Base-by-base conservation (phyloP, 2,888 invertebrate genomes). In the Pycnomerus fuliginosus region DNA sequence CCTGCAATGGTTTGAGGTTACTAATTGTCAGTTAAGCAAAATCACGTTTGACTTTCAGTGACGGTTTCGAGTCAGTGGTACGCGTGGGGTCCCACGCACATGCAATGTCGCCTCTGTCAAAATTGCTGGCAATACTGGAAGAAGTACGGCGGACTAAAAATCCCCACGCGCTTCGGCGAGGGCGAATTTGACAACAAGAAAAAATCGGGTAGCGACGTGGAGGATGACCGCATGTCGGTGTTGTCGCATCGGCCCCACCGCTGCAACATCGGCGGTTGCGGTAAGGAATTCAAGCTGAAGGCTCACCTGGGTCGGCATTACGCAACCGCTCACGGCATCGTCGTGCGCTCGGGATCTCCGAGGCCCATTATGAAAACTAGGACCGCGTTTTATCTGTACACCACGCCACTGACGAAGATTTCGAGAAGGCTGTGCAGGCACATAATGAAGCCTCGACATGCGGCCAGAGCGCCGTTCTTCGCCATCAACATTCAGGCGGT, bases 91-190 rank as follows among this genome's bases (percentile, higher is more conserved):
- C 93, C 93, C 35, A 82, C 90, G 52, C 90, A 94, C 71, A 83
- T 91, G 80, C 90, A 92, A 69, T 90, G 91, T 74, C 85, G 96
- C 61, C 78, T 99, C 48, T 99, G 99, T 73, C 87, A 89, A 61
- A 76, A 80, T 10, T 99, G 99, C 74, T 99, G 96, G 96, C 83
- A 83, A 51, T 96, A 96, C 72, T 99, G 98, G 97, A 98, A 97
- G 74, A 95, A 95, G 72, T 96, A 94, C 74, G 98, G 97, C 43
- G 98, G 97, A 48, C 82, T 99, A 35, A 95, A 94, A 77, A 84
- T 85, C 57, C 76, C 80, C n/a, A 80, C 79, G 23, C 75, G 78
- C 55, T 73, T 75, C 53, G 73, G 75, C 49, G 74, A 74, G 29
- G 73, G 73, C 22, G 73, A 72, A 34, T 72, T 70, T 52, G 76